Conservation (phyloP, 2,113 vertebrate genomes). For the Bothrops jararaca region DNA sequence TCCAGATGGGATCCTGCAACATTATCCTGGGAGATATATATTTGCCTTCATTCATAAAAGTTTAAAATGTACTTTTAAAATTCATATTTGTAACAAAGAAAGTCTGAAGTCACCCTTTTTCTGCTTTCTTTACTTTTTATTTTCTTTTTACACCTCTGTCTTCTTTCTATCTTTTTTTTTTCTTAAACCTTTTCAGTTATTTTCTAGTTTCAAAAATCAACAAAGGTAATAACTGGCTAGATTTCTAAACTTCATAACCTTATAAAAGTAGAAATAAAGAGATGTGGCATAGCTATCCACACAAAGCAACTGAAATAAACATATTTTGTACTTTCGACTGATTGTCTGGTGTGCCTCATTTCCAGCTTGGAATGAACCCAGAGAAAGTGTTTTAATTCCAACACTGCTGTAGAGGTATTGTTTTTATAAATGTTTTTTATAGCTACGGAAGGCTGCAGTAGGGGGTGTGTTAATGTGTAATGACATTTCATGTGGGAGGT, state of each 20-base stretch:
- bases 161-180: neutral
- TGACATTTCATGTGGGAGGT: neutral
- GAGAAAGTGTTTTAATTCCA: neutral
- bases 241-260: neutral
- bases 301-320: neutral
- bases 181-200: neutral
- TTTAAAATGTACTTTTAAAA: neutral
- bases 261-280: neutral
- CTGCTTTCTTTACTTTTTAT: neutral
- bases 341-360: neutral
- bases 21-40: neutral
- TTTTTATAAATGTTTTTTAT: neutral
- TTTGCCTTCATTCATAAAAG: neutral
- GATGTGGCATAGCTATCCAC: neutral
- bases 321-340: neutral
- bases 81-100: neutral
- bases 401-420: neutral
- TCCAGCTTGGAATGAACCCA: neutral
- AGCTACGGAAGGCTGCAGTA: neutral
- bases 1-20: neutral
- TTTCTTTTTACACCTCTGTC: neutral
- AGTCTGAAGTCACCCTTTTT: neutral
- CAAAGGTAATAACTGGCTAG: neutral
- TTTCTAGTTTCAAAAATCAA: neutral
- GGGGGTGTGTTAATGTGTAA: neutral